phyloP scores from a whole-genome alignment of 2,113 vertebrate genomes.

The Dicentrarchus labrax region DNA sequence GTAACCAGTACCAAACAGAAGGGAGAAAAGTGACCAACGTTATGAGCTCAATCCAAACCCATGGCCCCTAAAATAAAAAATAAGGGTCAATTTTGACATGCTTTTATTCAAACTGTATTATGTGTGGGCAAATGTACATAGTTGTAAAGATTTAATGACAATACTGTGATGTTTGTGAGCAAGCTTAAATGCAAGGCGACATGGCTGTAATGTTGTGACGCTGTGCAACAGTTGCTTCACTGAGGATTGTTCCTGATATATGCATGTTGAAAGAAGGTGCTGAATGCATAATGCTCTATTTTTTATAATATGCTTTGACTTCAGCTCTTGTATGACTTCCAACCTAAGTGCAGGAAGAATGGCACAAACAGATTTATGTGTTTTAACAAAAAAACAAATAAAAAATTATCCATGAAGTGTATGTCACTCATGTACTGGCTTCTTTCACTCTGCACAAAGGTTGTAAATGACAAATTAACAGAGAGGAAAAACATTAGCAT shows the following conservation, averaged over 20 bases:
- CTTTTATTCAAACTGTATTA: not conserved
- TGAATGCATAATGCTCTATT: not conserved
- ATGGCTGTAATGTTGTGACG: not conserved
- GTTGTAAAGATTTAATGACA: not conserved
- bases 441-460: not conserved
- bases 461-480: not conserved
- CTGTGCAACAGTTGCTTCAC: not conserved
- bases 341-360: not conserved
- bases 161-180: not conserved
- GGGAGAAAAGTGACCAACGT: not conserved
- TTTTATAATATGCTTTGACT: slow-evolving; percentile 9
- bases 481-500: not conserved
- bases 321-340: not conserved
- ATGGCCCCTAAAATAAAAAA: not conserved
- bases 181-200: not conserved
- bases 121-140: not conserved
- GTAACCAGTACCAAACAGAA: not conserved
- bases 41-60: not conserved
- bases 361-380: not conserved
- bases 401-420: slow-evolving; percentile 1
- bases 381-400: not conserved
- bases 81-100: too few relatives aligned
- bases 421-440: not conserved
- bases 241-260: not conserved
- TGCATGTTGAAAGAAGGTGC: not conserved